These are phyloP conservation scores for Serrognathus titanus DNA, from an alignment of 2,888 invertebrate species.

Conservation along the genomic window DNA sequence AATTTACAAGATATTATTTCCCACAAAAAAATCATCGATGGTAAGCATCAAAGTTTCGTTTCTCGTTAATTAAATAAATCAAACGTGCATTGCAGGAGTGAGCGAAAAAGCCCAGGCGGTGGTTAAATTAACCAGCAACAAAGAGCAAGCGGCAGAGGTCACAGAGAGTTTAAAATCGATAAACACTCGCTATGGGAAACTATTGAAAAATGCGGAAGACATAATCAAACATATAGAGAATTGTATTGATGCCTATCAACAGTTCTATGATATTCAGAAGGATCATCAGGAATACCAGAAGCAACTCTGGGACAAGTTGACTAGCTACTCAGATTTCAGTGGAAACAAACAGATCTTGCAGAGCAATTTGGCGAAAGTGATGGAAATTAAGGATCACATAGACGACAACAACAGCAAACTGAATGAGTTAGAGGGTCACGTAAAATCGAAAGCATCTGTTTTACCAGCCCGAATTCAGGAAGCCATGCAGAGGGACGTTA, in stretches of 20 bases:
- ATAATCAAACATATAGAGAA: constrained; percentile 72
- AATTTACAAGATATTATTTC: constrained; percentile 85
- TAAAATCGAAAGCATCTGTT: constrained; percentile 64
- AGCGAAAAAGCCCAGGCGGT: constrained; percentile 80
- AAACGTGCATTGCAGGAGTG: constrained; percentile 51
- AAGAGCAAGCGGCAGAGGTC: constrained; percentile 61
- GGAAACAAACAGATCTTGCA: constrained; percentile 86
- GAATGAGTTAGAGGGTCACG: constrained; percentile 69
- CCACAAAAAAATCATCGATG: constrained; percentile 87
- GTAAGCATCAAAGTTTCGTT: constrained; percentile 23
- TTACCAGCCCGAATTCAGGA: constrained; percentile 82
- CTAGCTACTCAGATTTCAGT: constrained; percentile 77
- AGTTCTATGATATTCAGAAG: constrained; percentile 82
- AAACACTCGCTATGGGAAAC: constrained; percentile 70
- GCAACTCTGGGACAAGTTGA: constrained; percentile 83
- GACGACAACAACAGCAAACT: constrained; percentile 77
- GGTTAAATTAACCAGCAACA: constrained; percentile 58
- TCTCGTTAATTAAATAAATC: background rate
- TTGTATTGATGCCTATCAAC: constrained; percentile 76
- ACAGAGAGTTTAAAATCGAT: constrained; percentile 69
- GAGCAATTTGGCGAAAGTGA: constrained; percentile 73
- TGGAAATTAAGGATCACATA: constrained; percentile 74
- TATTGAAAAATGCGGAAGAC: constrained; percentile 63
- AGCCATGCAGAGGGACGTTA: constrained; percentile 76
- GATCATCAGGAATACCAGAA: constrained; percentile 87